Conservation (phyloP, 1,140 invertebrate genomes). For the Drosophila miranda region DNA sequence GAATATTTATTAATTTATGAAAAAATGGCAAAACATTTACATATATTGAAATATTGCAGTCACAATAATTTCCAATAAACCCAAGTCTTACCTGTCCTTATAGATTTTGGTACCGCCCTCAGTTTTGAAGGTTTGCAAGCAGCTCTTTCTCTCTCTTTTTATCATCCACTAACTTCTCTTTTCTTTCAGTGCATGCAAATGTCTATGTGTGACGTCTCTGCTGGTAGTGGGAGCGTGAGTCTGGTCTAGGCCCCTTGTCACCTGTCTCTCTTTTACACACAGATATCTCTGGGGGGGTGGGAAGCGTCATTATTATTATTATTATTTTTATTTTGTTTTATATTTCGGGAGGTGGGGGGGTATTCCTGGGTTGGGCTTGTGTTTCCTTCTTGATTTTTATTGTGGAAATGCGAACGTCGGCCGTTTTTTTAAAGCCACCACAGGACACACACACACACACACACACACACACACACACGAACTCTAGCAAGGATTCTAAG, state of each 20-base stretch:
- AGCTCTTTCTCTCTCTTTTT: too few relatives aligned
- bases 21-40: too few relatives aligned
- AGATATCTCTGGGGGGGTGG: slow-evolving; percentile 46
- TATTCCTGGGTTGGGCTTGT: slow-evolving; percentile 35
- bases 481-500: slow-evolving; percentile 50
- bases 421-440: slow-evolving; percentile 72
- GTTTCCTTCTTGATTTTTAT: slow-evolving; percentile 78
- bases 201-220: not conserved
- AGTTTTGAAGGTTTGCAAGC: too few relatives aligned
- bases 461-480: slow-evolving; percentile 18
- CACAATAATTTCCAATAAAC: too few relatives aligned
- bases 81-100: too few relatives aligned
- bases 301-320: slow-evolving; percentile 72
- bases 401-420: slow-evolving; percentile 78
- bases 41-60: too few relatives aligned
- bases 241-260: slow-evolving; percentile 59
- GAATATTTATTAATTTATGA: too few relatives aligned
- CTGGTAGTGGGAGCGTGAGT: slow-evolving; percentile 17
- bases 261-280: slow-evolving; percentile 64
- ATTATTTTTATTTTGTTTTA: slow-evolving; percentile 79
- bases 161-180: not conserved
- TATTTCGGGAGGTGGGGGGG: slow-evolving; percentile 27
- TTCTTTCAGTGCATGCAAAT: slow-evolving; percentile 49
- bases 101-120: too few relatives aligned
- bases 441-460: slow-evolving; percentile 38